These are phyloP conservation scores for Vulpes lagopus DNA, from an alignment of 2,113 vertebrate species.

Conservation along the genomic window DNA sequence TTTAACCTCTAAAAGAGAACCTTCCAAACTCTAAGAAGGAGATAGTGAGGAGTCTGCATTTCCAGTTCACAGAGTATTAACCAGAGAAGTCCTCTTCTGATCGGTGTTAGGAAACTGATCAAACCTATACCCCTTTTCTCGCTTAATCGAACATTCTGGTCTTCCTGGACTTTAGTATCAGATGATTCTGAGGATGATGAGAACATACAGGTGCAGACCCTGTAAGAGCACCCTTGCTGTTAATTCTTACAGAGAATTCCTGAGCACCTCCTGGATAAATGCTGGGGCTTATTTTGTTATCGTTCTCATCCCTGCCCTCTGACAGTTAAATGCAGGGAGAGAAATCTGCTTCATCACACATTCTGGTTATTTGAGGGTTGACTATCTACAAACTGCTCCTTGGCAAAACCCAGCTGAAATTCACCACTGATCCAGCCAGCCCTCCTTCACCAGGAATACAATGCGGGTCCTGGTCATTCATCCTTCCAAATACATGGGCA, in stretches of 20 bases:
- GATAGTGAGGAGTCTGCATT: background rate
- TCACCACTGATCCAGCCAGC: background rate
- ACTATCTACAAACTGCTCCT: background rate
- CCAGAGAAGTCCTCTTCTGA: background rate
- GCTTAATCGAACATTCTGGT: background rate
- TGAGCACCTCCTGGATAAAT: background rate
- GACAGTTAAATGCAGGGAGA: background rate
- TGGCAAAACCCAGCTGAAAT: slow-evolving; percentile 37
- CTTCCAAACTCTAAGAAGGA: background rate
- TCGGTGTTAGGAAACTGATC: background rate
- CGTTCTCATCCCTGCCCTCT: slow-evolving; percentile 10
- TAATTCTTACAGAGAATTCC: background rate
- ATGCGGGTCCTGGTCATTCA: background rate
- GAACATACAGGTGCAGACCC: background rate
- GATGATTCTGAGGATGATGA: background rate
- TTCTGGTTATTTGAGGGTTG: background rate
- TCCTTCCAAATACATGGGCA: background rate
- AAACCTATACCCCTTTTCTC: background rate
- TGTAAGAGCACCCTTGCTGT: background rate
- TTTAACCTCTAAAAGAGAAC: background rate
- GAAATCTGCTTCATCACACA: background rate
- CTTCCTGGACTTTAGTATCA: background rate
- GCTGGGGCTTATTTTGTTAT: background rate
- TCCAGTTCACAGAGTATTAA: background rate
- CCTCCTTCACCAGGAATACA: background rate